Percentiles rank a stretch among this genome's conserved stretches.
Evolutionary conservation across 1,140 invertebrate genomes (phyloP).

Genomic region (Acromyrmex heyeri): DNA sequence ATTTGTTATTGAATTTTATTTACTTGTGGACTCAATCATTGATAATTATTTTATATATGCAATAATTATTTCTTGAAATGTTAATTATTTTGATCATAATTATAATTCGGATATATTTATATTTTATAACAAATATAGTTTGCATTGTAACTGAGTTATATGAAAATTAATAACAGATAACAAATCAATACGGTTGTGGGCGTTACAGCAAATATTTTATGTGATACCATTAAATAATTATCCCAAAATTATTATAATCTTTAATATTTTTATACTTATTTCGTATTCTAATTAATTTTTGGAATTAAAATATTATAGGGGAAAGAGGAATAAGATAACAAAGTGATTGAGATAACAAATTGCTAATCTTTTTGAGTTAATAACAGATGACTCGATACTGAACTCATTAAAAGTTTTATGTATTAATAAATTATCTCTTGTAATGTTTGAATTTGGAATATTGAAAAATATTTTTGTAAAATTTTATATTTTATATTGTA

Average conservation of each 20-base stretch:
- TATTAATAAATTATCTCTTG: no score
- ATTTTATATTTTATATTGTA: background rate
- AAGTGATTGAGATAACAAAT: no score
- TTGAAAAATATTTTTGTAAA: background rate
- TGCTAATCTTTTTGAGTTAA: no score
- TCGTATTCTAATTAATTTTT: background rate
- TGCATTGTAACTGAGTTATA: background rate
- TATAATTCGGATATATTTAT: background rate
- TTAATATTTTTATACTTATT: background rate
- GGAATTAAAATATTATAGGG: background rate
- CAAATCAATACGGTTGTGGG: background rate
- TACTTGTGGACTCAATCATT: background rate
- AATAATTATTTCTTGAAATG: conserved; percentile 32
- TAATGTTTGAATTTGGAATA: background rate
- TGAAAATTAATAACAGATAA: background rate
- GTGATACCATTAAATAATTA: background rate
- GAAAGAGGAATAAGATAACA: no score
- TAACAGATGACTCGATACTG: background rate
- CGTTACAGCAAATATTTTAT: background rate
- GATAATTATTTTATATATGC: conserved; percentile 2
- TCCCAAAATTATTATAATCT: background rate
- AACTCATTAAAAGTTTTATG: no score
- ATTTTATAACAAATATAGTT: conserved; percentile 5
- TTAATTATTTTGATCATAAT: conserved; percentile 19
- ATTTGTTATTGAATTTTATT: conserved; percentile 15